phyloP scores from a whole-genome alignment of 2,888 invertebrate genomes.

The Cloeon dipterum region DNA sequence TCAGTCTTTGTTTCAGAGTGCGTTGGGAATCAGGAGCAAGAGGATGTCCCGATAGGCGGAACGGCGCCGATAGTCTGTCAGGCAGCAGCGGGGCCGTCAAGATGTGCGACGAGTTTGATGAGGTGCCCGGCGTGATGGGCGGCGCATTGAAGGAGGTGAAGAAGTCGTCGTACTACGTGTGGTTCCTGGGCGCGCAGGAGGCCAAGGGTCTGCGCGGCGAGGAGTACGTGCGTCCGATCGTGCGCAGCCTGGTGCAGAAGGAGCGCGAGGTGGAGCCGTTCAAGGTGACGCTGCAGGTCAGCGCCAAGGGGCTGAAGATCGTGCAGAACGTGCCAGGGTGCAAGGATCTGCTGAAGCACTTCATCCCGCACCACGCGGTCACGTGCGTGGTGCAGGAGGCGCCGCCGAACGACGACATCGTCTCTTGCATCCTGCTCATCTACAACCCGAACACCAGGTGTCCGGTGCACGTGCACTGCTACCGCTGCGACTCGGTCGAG shows the following conservation, averaged over 20 bases:
- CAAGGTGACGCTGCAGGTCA: constrained; percentile 76
- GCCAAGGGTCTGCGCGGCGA: constrained; percentile 68
- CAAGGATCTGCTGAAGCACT: constrained; percentile 60
- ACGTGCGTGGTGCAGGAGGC: constrained; percentile 66
- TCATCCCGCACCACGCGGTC: constrained; percentile 82
- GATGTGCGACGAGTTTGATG: too few species aligned
- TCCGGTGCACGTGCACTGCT: constrained; percentile 89
- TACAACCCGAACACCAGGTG: constrained; percentile 88
- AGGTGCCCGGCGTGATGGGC: too few species aligned
- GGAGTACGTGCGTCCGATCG: constrained; percentile 65
- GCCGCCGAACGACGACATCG: constrained; percentile 51
- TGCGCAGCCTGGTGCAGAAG: constrained; percentile 60
- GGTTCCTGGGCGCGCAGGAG: constrained; percentile 91
- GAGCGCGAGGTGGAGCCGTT: constrained; percentile 69
- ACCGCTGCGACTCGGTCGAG: constrained; percentile 75
- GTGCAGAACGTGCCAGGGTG: constrained; percentile 44
- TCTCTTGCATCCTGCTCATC: constrained; percentile 76
- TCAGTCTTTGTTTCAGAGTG: too few species aligned
- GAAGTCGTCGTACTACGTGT: constrained; percentile 77
- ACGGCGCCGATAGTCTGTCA: too few species aligned
- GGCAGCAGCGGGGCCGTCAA: too few species aligned
- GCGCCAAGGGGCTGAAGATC: constrained; percentile 84
- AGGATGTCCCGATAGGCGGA: too few species aligned
- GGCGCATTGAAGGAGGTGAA: constrained; percentile 80
- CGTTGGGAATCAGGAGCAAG: too few species aligned